phyloP scores from a whole-genome alignment of 2,888 invertebrate genomes.

The Chloromyia formosa region DNA sequence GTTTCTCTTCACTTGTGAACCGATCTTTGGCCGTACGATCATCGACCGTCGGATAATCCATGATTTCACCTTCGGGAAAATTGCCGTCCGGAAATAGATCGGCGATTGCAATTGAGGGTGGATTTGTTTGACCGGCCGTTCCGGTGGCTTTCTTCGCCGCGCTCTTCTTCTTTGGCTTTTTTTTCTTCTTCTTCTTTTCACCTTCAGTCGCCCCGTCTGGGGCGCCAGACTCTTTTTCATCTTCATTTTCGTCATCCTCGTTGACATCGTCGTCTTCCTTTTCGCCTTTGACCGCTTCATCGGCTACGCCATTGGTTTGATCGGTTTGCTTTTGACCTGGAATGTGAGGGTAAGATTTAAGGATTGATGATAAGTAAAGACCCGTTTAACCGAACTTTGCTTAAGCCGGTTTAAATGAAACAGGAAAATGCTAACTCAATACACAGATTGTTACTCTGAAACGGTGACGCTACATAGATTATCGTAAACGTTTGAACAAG shows the following conservation, averaged over 20 bases:
- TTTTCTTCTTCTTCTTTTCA: constrained; percentile 65
- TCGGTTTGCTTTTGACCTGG: constrained; percentile 28
- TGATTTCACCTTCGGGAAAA: constrained; percentile 90
- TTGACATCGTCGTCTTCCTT: constrained; percentile 53
- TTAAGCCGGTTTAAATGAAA: no score
- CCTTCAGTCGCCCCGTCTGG: constrained; percentile 55
- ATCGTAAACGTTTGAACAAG: no score
- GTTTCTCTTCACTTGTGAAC: constrained; percentile 86
- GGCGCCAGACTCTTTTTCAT: constrained; percentile 14
- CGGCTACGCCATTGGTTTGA: constrained; percentile 49
- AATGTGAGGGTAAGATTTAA: not conserved
- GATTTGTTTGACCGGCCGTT: constrained; percentile 74
- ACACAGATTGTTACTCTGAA: no score
- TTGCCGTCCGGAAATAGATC: constrained; percentile 85
- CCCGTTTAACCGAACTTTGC: no score
- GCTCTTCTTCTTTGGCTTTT: constrained; percentile 74
- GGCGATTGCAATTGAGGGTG: constrained; percentile 86
- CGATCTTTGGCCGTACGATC: constrained; percentile 88
- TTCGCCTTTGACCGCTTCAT: constrained; percentile 58
- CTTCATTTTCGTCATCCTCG: constrained; percentile 42
- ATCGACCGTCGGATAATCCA: constrained; percentile 82
- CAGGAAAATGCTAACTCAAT: no score
- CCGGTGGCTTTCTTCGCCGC: constrained; percentile 64
- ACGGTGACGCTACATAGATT: no score
- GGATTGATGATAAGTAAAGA: no score